Evolutionary conservation across 2,113 vertebrate species (phyloP), one percentile per base, ranked within the genome.

Genomic region (Zapus hudsonius): DNA sequence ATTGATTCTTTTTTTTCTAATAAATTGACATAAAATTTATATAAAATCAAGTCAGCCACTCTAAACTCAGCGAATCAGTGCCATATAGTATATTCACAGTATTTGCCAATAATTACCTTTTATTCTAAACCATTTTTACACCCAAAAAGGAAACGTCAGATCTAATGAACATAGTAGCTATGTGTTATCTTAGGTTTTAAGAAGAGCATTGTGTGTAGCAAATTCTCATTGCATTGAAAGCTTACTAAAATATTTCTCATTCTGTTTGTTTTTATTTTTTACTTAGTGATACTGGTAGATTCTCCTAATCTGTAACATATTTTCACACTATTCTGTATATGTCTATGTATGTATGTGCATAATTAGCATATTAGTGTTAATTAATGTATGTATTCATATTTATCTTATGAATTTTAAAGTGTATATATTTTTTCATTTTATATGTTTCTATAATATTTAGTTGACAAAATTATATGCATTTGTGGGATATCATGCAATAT

Each of bases 341-440:
- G 0, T 20, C 9, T 42, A 47, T 25, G 19, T 55, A 6, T 2
- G 12, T 38, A 79, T n/a, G 7, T 12, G 55, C 63, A 52, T 33
- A 87, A 78, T 61, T 55, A 92, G 20, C 20, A 64, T 73, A 33
- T n/a, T 36, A 36, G 1, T 66, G 0, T 42, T 52, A 42, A 42
- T 44, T 66, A 67, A 57, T 66, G 11, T 66, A 33, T 47, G 59
- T 42, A 61, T 27, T 36, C n/a, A 38, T 27, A 36, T 38, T 4
- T 33, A 64, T 63, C 36, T 52, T 52, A 29, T 40, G 2, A 29
- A 27, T 4, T 38, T 75, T 38, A 31, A 80, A 40, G 2, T 84
- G 74, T 63, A 16, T 22, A 70, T 83, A 59, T 66, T 96, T 38
- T 47, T 64, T 16, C 89, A 85, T 90, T 70, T 90, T 42, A 67